A percentile compares a stretch with the other conserved stretches of the same genome.
Conservation (phyloP, 1,140 invertebrate species). For the Diorhabda elongata region DNA sequence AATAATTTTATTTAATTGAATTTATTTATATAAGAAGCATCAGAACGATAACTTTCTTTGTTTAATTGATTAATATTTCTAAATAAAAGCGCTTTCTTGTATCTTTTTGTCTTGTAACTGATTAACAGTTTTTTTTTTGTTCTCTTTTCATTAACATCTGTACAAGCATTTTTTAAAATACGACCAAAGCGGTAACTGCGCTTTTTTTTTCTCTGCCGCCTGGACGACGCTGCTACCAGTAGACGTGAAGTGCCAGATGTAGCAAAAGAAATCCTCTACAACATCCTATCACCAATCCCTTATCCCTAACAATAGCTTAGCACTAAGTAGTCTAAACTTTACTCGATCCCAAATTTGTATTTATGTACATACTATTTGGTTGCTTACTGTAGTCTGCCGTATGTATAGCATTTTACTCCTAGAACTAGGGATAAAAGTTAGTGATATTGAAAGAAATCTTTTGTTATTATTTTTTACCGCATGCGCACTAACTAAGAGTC, state of each 20-base stretch:
- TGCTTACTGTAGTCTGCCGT: slow-evolving; percentile 46
- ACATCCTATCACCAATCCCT: slow-evolving; percentile 18
- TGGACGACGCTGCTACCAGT: slow-evolving; percentile 18
- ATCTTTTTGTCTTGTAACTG: no score
- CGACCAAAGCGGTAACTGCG: no score
- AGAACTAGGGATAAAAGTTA: slow-evolving; percentile 44
- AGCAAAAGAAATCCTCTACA: slow-evolving; percentile 12
- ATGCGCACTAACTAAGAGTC: slow-evolving; percentile 44
- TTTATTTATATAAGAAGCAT: no score
- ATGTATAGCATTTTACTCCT: slow-evolving; percentile 48
- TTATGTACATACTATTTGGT: slow-evolving; percentile 45
- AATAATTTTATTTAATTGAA: no score
- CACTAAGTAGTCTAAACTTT: slow-evolving; percentile 41
- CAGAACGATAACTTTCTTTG: no score
- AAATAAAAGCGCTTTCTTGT: no score
- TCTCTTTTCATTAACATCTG: no score
- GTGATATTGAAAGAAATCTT: slow-evolving; percentile 44
- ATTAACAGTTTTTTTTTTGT: background rate
- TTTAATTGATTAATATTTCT: no score
- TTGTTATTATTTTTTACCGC: slow-evolving; percentile 41
- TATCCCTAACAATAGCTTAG: slow-evolving; percentile 39
- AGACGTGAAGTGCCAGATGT: slow-evolving; percentile 22
- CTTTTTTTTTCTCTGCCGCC: slow-evolving; percentile 8
- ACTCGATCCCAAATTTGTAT: slow-evolving; percentile 35
- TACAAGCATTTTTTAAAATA: no score